A percentile compares a stretch with the other conserved stretches of the same genome.
Evolutionary conservation across 1,140 invertebrate species (phyloP).

Genomic region (Anoplolepis gracilipes): DNA sequence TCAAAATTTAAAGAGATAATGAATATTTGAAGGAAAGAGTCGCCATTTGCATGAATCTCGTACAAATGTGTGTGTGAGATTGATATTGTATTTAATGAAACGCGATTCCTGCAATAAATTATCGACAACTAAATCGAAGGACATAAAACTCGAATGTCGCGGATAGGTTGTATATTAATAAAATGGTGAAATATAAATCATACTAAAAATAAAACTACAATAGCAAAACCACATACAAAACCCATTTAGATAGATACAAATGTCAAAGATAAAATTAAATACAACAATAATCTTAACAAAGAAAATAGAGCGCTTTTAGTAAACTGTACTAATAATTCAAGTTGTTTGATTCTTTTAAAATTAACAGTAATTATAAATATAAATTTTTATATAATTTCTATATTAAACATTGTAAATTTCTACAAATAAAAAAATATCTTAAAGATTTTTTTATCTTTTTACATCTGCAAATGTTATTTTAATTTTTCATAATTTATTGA

Average conservation of each 20-base stretch:
- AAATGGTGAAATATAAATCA: conserved; percentile 1
- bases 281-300: background rate
- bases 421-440: background rate
- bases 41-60: background rate
- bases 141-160: background rate
- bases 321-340: background rate
- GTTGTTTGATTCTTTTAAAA: background rate
- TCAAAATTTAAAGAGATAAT: conserved; percentile 16
- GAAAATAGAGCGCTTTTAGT: background rate
- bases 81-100: conserved; percentile 7
- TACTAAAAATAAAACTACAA: background rate
- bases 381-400: background rate
- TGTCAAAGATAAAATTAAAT: conserved; percentile 25
- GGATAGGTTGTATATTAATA: conserved; percentile 25
- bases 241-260: background rate
- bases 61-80: conserved; percentile 3
- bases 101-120: conserved; percentile 25
- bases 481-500: conserved; percentile 1
- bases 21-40: conserved; percentile 25
- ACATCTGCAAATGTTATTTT: background rate
- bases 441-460: background rate
- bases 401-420: background rate
- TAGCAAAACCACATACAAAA: background rate
- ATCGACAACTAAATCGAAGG: background rate
- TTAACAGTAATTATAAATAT: conserved; percentile 1